A percentile compares a stretch with the other conserved stretches of the same genome.
Evolutionary conservation across 2,797 vertebrate genomes (phyloP).

Genomic region (Arrhamphus sclerolepis): DNA sequence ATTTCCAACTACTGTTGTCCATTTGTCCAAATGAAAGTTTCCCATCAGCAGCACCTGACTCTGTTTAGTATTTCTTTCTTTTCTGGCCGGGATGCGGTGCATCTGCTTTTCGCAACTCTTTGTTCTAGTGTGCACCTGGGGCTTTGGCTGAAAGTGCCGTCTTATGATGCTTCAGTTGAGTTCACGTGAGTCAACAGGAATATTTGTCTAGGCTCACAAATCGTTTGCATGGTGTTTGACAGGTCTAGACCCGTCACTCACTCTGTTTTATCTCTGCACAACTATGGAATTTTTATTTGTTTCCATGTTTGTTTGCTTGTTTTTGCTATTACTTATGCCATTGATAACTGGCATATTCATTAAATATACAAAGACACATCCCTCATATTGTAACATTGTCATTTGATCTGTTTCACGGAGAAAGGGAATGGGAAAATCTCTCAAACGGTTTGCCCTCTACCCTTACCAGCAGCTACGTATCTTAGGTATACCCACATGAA

Average conservation of each 20-base stretch:
- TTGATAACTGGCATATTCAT: not conserved
- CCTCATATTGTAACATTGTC: too few relatives aligned
- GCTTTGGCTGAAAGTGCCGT: slow-evolving; percentile 30
- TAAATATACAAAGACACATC: too few relatives aligned
- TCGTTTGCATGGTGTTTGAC: slow-evolving; percentile 19
- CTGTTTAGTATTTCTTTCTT: too few relatives aligned
- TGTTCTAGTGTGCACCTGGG: slow-evolving; percentile 54
- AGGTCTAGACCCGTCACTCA: slow-evolving; percentile 32
- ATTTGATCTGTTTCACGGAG: too few relatives aligned
- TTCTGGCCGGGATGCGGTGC: too few relatives aligned
- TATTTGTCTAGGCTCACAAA: slow-evolving; percentile 18
- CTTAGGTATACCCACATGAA: slow-evolving; percentile 62
- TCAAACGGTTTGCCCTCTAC: slow-evolving; percentile 35
- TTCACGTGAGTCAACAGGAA: slow-evolving; percentile 34
- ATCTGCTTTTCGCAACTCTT: too few relatives aligned
- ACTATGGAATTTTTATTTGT: not conserved
- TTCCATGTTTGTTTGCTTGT: not conserved
- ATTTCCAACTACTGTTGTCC: too few relatives aligned
- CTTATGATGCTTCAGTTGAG: slow-evolving; percentile 9
- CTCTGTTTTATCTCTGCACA: slow-evolving; percentile 1
- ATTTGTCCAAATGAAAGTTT: too few relatives aligned
- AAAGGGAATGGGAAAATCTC: too few relatives aligned
- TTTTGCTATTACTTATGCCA: not conserved
- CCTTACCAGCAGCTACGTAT: slow-evolving; percentile 58
- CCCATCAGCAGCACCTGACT: too few relatives aligned